Conservation (phyloP, 2,888 invertebrate species). For the Oscheius sp. region DNA sequence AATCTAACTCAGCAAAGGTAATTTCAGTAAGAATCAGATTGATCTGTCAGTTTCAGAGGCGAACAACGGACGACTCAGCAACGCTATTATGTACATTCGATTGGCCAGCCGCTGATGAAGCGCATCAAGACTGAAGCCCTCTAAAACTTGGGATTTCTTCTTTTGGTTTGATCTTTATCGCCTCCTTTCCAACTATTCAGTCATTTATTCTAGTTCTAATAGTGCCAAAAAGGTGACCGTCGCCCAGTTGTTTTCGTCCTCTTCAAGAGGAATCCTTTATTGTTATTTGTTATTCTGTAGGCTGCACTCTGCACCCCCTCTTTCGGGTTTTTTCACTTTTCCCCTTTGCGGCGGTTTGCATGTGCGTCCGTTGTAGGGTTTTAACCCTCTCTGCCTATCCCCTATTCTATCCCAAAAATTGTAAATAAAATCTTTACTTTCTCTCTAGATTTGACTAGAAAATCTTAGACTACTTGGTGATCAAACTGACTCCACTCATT, state of each 20-base stretch:
- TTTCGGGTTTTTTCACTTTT: constrained; percentile 29
- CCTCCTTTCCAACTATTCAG: neutral
- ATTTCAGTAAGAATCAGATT: no score
- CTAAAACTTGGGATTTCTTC: neutral
- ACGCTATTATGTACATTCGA: constrained; percentile 12
- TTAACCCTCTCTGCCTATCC: neutral
- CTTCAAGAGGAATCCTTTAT: neutral
- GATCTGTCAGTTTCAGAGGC: neutral
- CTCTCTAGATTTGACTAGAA: neutral
- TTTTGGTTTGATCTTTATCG: neutral
- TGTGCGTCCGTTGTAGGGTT: neutral
- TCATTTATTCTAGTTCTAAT: constrained; percentile 1
- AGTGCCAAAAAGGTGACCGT: constrained; percentile 25
- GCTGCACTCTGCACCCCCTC: neutral
- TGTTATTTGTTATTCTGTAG: constrained; percentile 1
- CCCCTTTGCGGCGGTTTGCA: constrained; percentile 2
- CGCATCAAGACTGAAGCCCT: constrained; percentile 19
- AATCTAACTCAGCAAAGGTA: constrained; percentile 13
- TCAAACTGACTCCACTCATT: constrained; percentile 65
- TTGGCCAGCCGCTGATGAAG: constrained; percentile 11
- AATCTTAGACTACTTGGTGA: constrained; percentile 22
- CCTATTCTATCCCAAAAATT: constrained; percentile 6
- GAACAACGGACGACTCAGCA: neutral
- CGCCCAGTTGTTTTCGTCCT: constrained; percentile 21
- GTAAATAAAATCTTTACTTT: constrained; percentile 20